These are phyloP conservation scores for Merluccius polli DNA, from an alignment of 2,797 vertebrate species.

Conservation along the genomic window DNA sequence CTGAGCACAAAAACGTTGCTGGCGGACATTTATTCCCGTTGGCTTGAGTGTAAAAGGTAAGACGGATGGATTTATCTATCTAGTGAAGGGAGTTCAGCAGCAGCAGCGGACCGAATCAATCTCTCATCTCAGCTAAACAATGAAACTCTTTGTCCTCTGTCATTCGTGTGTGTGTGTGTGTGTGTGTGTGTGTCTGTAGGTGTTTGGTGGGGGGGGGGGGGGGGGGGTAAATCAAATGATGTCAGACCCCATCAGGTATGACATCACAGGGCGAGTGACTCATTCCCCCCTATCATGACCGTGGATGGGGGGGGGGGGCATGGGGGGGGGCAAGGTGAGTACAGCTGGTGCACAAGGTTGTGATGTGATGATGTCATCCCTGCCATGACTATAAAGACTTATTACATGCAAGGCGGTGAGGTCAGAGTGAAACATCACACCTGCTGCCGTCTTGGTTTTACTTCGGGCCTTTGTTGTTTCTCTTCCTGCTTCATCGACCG, in stretches of 20 bases:
- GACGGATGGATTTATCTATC: not conserved
- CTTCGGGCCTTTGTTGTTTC: not conserved
- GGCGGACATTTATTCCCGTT: not conserved
- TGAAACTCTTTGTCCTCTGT: not conserved
- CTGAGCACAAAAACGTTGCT: not conserved
- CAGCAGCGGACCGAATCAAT: not conserved
- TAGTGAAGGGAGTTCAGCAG: not conserved
- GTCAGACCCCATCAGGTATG: not conserved
- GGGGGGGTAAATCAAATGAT: not conserved
- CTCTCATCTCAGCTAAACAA: not conserved
- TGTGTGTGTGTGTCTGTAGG: not conserved
- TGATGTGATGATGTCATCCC: slow-evolving; percentile 42
- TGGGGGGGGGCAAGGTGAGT: slow-evolving; percentile 34
- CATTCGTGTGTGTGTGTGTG: not conserved
- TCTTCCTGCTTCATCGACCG: not conserved
- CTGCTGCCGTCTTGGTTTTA: not conserved
- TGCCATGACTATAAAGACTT: slow-evolving; percentile 10
- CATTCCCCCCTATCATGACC: not conserved
- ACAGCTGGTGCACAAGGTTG: slow-evolving; percentile 28
- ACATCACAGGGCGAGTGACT: not conserved
- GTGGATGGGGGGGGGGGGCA: not conserved
- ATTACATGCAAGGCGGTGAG: slow-evolving; percentile 19
- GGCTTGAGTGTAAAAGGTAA: not conserved
- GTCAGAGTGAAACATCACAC: slow-evolving; percentile 25
- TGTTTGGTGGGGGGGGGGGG: not conserved